These are phyloP conservation scores for Agriopis leucophaearia DNA, from an alignment of 2,888 invertebrate genomes.

Conservation along the genomic window DNA sequence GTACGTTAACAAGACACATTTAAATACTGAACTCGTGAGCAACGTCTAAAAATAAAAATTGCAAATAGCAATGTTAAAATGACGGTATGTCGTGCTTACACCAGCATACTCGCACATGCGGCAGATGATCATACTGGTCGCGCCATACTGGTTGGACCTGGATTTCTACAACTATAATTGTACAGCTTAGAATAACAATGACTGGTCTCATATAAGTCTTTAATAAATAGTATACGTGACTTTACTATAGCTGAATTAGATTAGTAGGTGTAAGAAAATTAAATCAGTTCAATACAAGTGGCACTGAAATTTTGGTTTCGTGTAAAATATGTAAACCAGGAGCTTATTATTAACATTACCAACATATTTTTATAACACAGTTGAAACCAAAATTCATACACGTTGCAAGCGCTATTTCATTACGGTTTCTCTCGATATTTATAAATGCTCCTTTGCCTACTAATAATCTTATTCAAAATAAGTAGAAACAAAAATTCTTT, in stretches of 20 bases:
- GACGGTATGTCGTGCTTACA: constrained; percentile 39
- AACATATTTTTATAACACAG: too few relatives aligned
- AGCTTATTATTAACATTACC: too few relatives aligned
- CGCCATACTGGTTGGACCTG: constrained; percentile 19
- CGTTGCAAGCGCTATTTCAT: not conserved
- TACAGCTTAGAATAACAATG: constrained; percentile 25
- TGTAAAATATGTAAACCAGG: too few relatives aligned
- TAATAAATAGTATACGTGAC: too few relatives aligned
- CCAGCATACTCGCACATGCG: constrained; percentile 8
- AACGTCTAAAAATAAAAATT: constrained; percentile 77
- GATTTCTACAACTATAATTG: constrained; percentile 24
- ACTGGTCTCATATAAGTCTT: too few relatives aligned
- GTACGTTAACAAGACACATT: constrained; percentile 73
- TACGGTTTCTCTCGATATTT: not conserved
- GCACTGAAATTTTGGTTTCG: too few relatives aligned
- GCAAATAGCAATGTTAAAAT: constrained; percentile 54
- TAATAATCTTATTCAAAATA: constrained; percentile 8
- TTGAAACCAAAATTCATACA: too few relatives aligned
- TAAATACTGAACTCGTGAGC: constrained; percentile 71
- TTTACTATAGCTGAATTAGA: too few relatives aligned
- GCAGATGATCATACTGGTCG: constrained; percentile 30
- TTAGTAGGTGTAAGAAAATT: too few relatives aligned
- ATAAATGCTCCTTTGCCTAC: not conserved
- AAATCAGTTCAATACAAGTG: too few relatives aligned
- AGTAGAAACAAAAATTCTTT: constrained; percentile 40